Evolutionary conservation across 2,113 vertebrate genomes (phyloP), one percentile per base, ranked within the genome.

Genomic region (Platysteira castanea): DNA sequence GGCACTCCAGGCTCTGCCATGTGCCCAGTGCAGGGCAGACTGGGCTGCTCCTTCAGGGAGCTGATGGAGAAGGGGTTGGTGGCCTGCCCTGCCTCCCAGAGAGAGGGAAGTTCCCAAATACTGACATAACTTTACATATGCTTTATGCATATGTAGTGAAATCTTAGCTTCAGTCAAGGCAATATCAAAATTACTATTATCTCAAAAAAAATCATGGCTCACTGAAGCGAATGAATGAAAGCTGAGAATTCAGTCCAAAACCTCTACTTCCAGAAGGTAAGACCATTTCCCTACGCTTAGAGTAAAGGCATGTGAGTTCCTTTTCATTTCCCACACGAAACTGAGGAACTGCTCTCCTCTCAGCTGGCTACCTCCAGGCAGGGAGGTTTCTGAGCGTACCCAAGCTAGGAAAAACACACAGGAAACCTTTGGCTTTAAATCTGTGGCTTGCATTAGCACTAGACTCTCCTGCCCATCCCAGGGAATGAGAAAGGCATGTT

Each of bases 11-110:
- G 30, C 28, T 56, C n/a, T 76, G 54, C 28, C 39, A 17, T 0
- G 2, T 1, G 1, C 31, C 46, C 73, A 20, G 18, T 0, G 5
- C 61, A 39, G 37, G 27, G 60, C 46, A 70, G 37, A 57, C 7
- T 2, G 1, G 2, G 7, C n/a, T 85, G 56, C 7, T 20, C n/a
- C 27, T 35, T 33, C 0, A 2, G 4, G 3, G 17, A n/a, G 31
- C 13, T 61, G 41, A 46, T 35, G 56, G 37, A 84, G 4, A 87
- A 81, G 41, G 50, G 11, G 3, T 16, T 83, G 37, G n/a, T 0
- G 0, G 41, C 49, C 70, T 76, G 30, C 39, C 27, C 59, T 61
- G 41, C n/a, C 49, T 54, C 30, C 15, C 20, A 28, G 9, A 39
- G 59, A 35, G 18, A 69, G 15, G 26, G 57, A 78, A 87, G 28